These are phyloP conservation scores for Acropora yongei DNA, from an alignment of 64 coral and sea anemone species.

Conservation along the genomic window DNA sequence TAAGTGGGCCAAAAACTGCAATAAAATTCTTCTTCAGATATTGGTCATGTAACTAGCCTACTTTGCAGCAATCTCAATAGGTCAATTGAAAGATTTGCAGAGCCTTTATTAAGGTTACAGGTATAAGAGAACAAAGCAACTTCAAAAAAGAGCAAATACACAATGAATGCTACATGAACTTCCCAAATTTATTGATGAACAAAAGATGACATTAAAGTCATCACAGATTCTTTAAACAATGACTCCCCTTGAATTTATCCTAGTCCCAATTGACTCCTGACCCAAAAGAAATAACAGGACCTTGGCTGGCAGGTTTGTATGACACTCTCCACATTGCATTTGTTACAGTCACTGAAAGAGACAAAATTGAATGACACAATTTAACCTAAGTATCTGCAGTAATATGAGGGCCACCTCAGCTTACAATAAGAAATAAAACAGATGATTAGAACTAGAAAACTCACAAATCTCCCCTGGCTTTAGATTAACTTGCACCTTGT, in stretches of 20 bases:
- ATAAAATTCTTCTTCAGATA: no score
- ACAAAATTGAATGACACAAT: background rate
- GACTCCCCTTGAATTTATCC: background rate
- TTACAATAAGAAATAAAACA: background rate
- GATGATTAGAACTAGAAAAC: background rate
- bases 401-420: no score
- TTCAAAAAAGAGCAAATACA: background rate
- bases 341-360: constrained; percentile 37
- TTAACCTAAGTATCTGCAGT: background rate
- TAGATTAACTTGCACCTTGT: constrained; percentile 48
- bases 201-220: background rate
- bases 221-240: no score
- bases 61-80: no score
- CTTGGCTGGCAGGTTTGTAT: constrained; percentile 49
- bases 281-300: constrained; percentile 59
- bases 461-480: constrained; percentile 77
- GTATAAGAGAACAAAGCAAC: background rate
- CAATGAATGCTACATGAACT: background rate
- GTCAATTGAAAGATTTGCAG: no score
- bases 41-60: no score
- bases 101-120: no score
- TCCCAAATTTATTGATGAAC: background rate
- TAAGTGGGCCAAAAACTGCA: no score
- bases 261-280: constrained; percentile 42
- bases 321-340: constrained; percentile 50